Evolutionary conservation across 2,797 vertebrate species (phyloP).

Genomic region (Sebastes paucispinis): DNA sequence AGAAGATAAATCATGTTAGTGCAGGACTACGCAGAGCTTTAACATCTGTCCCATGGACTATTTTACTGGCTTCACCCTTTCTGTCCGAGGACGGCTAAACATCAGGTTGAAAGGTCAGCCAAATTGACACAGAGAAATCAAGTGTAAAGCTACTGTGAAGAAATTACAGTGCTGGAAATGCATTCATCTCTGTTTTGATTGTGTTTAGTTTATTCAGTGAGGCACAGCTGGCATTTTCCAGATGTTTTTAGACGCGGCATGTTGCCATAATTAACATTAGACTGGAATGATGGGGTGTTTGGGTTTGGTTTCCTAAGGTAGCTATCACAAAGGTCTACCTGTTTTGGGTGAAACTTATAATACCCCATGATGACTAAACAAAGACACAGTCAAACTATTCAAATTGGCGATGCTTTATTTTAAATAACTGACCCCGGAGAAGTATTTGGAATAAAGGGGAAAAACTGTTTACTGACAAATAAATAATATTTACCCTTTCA

Average conservation of each 20-base stretch:
- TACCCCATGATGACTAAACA: background rate
- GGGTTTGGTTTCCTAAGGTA: background rate
- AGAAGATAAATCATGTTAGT: no score
- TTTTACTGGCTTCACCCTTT: no score
- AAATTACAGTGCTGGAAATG: no score
- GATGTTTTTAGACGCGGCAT: background rate
- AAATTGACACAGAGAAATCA: no score
- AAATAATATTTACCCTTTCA: background rate
- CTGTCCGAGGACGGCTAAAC: no score
- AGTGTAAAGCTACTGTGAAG: no score
- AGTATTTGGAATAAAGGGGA: background rate
- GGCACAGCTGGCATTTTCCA: no score
- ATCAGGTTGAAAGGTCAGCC: no score
- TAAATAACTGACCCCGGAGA: background rate
- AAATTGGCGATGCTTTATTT: background rate
- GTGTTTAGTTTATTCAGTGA: no score
- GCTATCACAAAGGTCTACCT: background rate
- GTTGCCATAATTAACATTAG: background rate
- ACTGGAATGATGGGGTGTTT: background rate
- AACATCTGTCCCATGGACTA: no score
- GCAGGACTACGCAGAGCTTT: rapidly evolving
- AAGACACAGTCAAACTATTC: background rate
- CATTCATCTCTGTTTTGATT: no score
- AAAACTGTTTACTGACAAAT: no score
- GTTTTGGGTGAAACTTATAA: background rate